phyloP scores from a whole-genome alignment of 2,113 vertebrate species.

The Tyto alba region DNA sequence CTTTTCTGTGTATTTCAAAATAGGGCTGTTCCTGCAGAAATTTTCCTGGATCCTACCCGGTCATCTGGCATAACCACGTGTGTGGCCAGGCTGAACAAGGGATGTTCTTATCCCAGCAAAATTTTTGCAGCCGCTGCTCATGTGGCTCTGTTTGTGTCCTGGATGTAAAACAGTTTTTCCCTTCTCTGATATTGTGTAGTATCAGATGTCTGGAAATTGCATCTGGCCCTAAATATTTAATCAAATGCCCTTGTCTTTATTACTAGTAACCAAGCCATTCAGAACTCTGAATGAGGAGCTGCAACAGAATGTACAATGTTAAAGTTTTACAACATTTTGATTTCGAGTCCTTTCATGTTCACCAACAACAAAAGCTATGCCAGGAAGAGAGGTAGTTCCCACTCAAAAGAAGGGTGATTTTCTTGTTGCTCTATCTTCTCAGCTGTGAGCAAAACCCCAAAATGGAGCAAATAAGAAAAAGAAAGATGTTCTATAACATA shows the following conservation, averaged over 20 bases:
- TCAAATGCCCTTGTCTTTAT: not conserved
- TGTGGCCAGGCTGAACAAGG: not conserved
- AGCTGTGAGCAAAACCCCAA: not conserved
- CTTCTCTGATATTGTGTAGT: not conserved
- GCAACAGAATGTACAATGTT: not conserved
- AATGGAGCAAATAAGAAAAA: not conserved
- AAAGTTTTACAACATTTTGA: not conserved
- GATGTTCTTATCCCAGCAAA: not conserved
- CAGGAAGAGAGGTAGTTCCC: not conserved
- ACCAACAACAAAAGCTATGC: not conserved
- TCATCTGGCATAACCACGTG: not conserved
- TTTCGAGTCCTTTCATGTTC: not conserved
- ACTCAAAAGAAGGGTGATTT: not conserved
- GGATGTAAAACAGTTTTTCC: not conserved
- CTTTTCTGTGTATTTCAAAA: not conserved
- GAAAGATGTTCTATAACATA: not conserved
- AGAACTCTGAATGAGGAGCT: not conserved
- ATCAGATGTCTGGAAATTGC: not conserved
- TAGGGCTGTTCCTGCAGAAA: not conserved
- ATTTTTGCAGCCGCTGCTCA: not conserved
- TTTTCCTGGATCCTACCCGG: not conserved
- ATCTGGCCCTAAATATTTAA: not conserved
- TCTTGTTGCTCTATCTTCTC: not conserved
- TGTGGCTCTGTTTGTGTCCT: not conserved
- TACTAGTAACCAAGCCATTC: not conserved